Percentiles rank a stretch among this genome's conserved stretches.
Conservation (phyloP, 2,888 invertebrate genomes). For the Drosophila kambysellisi region DNA sequence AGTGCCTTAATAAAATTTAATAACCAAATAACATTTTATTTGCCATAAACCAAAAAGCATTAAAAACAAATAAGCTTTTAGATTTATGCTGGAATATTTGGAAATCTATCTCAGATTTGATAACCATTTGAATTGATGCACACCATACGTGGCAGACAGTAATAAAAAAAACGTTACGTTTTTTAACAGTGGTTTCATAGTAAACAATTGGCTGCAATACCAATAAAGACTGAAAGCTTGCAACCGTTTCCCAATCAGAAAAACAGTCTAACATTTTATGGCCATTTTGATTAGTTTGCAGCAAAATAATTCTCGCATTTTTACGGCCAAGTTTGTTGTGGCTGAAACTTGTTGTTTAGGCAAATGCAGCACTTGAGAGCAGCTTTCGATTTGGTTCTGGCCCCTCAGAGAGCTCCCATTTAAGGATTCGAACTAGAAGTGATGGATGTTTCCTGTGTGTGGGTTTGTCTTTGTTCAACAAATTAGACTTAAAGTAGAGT, state of each 20-base stretch:
- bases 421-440: not conserved
- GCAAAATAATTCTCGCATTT: conserved; percentile 30
- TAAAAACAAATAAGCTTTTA: conserved; percentile 13
- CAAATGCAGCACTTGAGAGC: conserved; percentile 13
- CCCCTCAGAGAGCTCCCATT: conserved; percentile 25
- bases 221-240: conserved; percentile 52
- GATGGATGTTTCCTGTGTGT: not conserved
- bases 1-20: not conserved
- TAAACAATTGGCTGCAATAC: conserved; percentile 36
- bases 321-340: conserved; percentile 24
- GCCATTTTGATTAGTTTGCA: conserved; percentile 49
- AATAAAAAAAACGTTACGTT: conserved; percentile 23
- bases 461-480: conserved; percentile 28
- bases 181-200: conserved; percentile 10
- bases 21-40: not conserved
- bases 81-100: conserved; percentile 15
- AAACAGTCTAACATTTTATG: conserved; percentile 39
- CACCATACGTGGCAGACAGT: conserved; percentile 1
- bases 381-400: conserved; percentile 19
- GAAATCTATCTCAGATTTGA: conserved; percentile 16
- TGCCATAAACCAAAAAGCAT: not conserved
- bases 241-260: conserved; percentile 44
- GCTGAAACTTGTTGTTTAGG: conserved; percentile 7
- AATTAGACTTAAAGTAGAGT: conserved; percentile 46
- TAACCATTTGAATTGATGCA: conserved; percentile 29